These are phyloP conservation scores for Sigmodon hispidus DNA, from an alignment of 2,113 vertebrate genomes.

Conservation along the genomic window DNA sequence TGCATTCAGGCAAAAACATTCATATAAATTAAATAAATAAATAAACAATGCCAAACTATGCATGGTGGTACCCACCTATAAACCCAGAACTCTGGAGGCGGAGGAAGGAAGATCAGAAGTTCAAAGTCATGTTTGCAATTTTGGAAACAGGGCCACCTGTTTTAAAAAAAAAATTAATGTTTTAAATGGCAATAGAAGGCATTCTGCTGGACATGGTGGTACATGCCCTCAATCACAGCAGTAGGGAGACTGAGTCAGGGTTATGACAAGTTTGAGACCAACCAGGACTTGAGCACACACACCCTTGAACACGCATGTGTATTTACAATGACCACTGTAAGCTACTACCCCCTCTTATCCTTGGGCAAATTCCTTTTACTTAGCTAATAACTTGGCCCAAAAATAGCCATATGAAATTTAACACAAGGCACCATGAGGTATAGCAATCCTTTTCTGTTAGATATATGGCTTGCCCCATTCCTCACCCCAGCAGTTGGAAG, in stretches of 20 bases:
- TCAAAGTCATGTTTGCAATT: background rate
- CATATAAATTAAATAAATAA: too few relatives aligned
- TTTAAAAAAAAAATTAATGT: background rate
- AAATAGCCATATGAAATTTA: constrained; percentile 1
- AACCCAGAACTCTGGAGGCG: background rate
- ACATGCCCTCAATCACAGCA: background rate
- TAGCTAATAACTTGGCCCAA: background rate
- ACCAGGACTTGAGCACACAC: background rate
- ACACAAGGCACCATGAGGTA: background rate
- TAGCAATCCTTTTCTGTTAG: background rate
- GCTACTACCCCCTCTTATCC: constrained; percentile 22
- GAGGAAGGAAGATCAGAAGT: background rate
- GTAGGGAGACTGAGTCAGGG: background rate
- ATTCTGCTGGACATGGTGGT: background rate
- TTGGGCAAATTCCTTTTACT: background rate
- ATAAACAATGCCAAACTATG: background rate
- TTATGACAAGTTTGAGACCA: background rate
- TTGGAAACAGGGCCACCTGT: background rate
- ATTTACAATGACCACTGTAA: background rate
- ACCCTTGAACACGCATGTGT: background rate
- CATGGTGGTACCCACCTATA: background rate
- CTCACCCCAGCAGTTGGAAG: constrained; percentile 58
- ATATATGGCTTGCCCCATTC: background rate
- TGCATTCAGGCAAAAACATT: background rate
- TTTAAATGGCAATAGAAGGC: background rate